phyloP scores from a whole-genome alignment of 2,113 vertebrate species.

The Apistogramma diplotaenia region DNA sequence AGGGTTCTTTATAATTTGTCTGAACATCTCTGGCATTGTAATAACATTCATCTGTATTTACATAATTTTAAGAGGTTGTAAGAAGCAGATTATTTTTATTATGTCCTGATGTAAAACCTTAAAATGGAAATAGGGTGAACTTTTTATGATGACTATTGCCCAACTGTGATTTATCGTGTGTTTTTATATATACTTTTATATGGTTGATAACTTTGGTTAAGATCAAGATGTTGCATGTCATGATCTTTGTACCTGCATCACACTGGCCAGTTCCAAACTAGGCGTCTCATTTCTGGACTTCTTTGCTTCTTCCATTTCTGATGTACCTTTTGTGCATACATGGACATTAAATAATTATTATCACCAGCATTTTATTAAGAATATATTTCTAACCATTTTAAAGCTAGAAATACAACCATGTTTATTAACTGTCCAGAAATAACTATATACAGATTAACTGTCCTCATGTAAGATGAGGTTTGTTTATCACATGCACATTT shows the following conservation, averaged over 20 bases:
- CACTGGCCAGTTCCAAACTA: constrained; percentile 40
- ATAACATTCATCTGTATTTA: too few relatives aligned
- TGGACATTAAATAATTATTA: not conserved
- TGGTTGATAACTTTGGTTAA: not conserved
- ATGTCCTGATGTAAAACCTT: too few relatives aligned
- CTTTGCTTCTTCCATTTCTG: constrained; percentile 46
- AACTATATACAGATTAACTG: not conserved
- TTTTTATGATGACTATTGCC: too few relatives aligned
- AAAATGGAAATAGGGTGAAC: too few relatives aligned
- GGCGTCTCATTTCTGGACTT: constrained; percentile 28
- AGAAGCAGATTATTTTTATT: too few relatives aligned
- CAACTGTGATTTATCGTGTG: not conserved
- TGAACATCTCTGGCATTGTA: too few relatives aligned
- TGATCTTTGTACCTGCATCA: constrained; percentile 72
- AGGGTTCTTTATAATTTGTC: too few relatives aligned
- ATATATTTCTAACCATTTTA: not conserved
- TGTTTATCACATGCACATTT: too few relatives aligned
- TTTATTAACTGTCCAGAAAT: not conserved
- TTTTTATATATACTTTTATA: not conserved
- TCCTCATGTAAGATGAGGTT: too few relatives aligned
- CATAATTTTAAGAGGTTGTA: too few relatives aligned
- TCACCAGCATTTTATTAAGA: not conserved
- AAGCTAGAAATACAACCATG: not conserved
- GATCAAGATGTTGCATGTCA: not conserved
- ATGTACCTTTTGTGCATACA: constrained; percentile 26